Evolutionary conservation across 1,140 invertebrate genomes (phyloP), one percentile per base, ranked within the genome.

Genomic region (Drosophila mayri): DNA sequence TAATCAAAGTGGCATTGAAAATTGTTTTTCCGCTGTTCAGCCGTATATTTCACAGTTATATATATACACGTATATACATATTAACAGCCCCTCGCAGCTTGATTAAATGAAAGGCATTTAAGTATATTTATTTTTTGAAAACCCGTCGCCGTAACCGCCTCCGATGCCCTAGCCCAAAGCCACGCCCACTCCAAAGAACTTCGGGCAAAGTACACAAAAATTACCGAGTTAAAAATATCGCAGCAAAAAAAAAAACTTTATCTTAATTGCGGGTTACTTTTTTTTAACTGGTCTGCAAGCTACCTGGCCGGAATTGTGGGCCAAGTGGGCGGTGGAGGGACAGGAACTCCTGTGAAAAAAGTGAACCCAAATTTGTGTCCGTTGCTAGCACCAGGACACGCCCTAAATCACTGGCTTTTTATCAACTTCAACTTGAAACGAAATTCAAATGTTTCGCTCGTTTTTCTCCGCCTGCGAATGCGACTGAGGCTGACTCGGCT

Each of bases 351-450:
- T 30, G 20, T 44, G 67, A 44, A 73, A 73, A 72, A 73, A 72
- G 70, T 73, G 68, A 72, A 62, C 76, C 65, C 71, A 76, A 76
- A 76, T 76, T 65, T 76, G 60, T 76, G 81, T 66, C 60, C 76
- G 80, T 68, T 43, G 41, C 47, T 74, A 54, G 54, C 61, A 66
- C 58, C 47, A 75, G 77, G 43, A 78, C 59, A 81, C 70, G 73
- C 70, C 70, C 78, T 81, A 85, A 88, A 90, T 88, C 85, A 81
- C 85, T 72, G 73, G 59, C 74, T 81, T 88, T 88, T 88, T 88
- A 90, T 90, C 85, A 90, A 85, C 85, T 90, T 90, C 64, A 90
- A 81, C 81, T 81, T 85, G 85, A 81, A 88, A 70, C 70, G 71
- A 81, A 90, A 90, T 90, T 90, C 81, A 90, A 90, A 90, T 90